Conservation (phyloP, 2,888 invertebrate genomes). For the Erebia aethiops region DNA sequence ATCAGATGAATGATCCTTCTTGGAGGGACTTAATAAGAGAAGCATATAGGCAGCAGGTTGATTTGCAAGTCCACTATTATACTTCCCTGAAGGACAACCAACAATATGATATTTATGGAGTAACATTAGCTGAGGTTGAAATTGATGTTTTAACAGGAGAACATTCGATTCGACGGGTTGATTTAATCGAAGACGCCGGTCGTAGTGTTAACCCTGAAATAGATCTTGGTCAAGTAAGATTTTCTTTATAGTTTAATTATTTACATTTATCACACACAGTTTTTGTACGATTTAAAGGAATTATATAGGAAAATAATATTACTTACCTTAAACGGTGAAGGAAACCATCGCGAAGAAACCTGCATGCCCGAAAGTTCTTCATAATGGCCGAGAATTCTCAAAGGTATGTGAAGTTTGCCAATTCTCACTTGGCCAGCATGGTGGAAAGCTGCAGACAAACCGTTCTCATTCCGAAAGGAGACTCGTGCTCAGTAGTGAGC, state of each 20-base stretch:
- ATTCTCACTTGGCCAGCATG: too few species aligned
- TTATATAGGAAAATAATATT: too few species aligned
- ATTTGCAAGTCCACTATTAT: slow-evolving; percentile 62
- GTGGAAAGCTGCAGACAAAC: too few species aligned
- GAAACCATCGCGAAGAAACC: too few species aligned
- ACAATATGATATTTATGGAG: slow-evolving; percentile 76
- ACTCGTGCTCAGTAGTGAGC: too few species aligned
- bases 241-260: neutral
- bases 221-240: slow-evolving; percentile 85
- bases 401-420: too few species aligned
- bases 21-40: slow-evolving; percentile 79
- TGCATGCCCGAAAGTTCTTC: too few species aligned
- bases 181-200: slow-evolving; percentile 87
- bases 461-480: too few species aligned
- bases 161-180: slow-evolving; percentile 83
- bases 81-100: slow-evolving; percentile 56
- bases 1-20: slow-evolving; percentile 66
- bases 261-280: neutral
- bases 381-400: too few species aligned
- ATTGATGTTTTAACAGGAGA: slow-evolving; percentile 89
- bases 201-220: slow-evolving; percentile 85
- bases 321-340: too few species aligned
- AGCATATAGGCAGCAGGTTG: slow-evolving; percentile 66
- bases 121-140: slow-evolving; percentile 86
- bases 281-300: too few species aligned